phyloP scores from a whole-genome alignment of 2,113 vertebrate species.

The Jaculus jaculus region DNA sequence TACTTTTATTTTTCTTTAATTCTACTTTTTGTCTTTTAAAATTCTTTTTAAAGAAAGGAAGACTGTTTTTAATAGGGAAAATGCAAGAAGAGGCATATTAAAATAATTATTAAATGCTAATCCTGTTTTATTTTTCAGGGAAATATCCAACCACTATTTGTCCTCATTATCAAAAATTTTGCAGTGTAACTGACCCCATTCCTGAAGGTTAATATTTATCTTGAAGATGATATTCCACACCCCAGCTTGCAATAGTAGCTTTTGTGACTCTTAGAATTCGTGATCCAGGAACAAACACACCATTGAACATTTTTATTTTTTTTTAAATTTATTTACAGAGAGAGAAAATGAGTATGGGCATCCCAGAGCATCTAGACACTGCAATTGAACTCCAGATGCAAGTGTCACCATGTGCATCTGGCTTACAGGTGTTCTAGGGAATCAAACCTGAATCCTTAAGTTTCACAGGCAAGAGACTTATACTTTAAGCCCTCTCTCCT shows the following conservation, averaged over 20 bases:
- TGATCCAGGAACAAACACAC: not conserved
- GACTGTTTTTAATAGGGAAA: not conserved
- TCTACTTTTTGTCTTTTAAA: not conserved
- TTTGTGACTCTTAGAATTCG: constrained; percentile 1
- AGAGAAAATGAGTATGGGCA: no score
- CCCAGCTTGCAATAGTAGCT: not conserved
- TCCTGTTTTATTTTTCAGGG: not conserved
- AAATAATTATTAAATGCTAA: not conserved
- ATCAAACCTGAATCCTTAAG: no score
- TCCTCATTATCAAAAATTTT: not conserved
- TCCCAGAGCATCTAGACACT: no score
- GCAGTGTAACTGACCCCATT: not conserved
- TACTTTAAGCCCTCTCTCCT: no score
- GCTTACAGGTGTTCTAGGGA: no score
- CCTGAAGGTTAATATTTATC: not conserved
- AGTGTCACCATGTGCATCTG: no score
- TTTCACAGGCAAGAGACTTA: no score
- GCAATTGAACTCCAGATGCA: no score
- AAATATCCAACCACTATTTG: not conserved
- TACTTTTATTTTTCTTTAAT: not conserved
- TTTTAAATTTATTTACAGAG: not conserved
- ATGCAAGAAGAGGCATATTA: not conserved
- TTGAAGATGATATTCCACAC: not conserved
- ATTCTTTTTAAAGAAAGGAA: not conserved
- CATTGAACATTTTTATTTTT: constrained; percentile 8